phyloP scores from a whole-genome alignment of 2,113 vertebrate species.

The Collichthys lucidus region DNA sequence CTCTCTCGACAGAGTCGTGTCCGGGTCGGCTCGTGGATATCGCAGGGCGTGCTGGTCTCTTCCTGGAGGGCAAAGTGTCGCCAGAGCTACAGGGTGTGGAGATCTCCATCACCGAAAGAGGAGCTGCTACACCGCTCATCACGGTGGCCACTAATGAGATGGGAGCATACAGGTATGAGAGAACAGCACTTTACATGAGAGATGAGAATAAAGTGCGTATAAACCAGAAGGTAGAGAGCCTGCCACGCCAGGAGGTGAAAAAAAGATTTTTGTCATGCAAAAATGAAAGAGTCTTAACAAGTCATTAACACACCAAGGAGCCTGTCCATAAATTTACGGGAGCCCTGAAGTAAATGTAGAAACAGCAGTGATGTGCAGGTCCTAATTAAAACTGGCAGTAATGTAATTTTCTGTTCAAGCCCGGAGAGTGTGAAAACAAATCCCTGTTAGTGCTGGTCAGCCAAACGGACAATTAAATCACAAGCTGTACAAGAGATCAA shows the following conservation, averaged over 20 bases:
- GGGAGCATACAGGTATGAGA: conserved; percentile 92
- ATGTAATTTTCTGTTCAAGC: conserved; percentile 20
- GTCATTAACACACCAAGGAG: background rate
- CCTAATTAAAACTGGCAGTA: conserved; percentile 11
- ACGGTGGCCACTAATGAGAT: conserved; percentile 91
- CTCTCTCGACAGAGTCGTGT: conserved; percentile 88
- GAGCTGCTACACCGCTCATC: conserved; percentile 85
- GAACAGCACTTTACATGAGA: accelerated
- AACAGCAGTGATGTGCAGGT: background rate
- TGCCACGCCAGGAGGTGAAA: background rate
- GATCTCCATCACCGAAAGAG: conserved; percentile 93
- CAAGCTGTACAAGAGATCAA: background rate
- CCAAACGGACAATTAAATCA: conserved; percentile 16
- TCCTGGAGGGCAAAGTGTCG: conserved; percentile 91
- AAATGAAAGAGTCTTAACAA: background rate
- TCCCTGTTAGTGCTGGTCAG: conserved; percentile 1
- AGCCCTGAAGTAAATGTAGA: background rate
- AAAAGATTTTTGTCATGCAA: background rate
- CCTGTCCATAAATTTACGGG: conserved; percentile 10
- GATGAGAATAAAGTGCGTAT: background rate
- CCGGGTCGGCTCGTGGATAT: conserved; percentile 95
- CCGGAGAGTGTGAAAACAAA: background rate
- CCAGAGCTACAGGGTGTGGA: conserved; percentile 94
- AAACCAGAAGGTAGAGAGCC: background rate
- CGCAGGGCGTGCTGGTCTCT: conserved; percentile 92